These are phyloP conservation scores for Scaptomyza caliginosa DNA, from an alignment of 2,888 invertebrate species.

Conservation along the genomic window DNA sequence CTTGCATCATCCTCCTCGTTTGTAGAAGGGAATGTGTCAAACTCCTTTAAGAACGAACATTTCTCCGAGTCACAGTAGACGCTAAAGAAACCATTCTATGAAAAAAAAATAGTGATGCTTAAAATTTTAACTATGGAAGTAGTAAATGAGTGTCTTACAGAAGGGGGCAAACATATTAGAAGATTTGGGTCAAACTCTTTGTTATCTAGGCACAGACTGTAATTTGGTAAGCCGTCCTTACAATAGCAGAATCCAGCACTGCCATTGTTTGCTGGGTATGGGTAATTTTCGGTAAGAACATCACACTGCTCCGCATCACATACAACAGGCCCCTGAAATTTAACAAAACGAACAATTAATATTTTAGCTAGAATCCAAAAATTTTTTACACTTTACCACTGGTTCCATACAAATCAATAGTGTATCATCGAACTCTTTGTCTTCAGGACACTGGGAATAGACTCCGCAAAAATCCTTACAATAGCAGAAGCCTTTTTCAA, in stretches of 20 bases:
- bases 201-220: conserved; percentile 21
- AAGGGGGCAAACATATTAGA: neutral
- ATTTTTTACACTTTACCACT: conserved; percentile 11
- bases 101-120: neutral
- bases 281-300: conserved; percentile 1
- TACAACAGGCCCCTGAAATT: conserved; percentile 17
- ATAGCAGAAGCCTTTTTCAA: conserved; percentile 61
- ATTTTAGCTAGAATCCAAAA: neutral
- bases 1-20: conserved; percentile 23
- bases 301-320: conserved; percentile 38
- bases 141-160: conserved; percentile 11
- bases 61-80: conserved; percentile 23
- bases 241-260: conserved; percentile 71
- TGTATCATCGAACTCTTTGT: conserved; percentile 31
- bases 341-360: neutral
- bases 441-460: conserved; percentile 40
- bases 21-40: conserved; percentile 13
- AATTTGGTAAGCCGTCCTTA: conserved; percentile 21
- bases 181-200: neutral
- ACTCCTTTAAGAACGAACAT: conserved; percentile 11
- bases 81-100: conserved; percentile 9
- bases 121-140: neutral
- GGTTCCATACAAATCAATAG: conserved; percentile 18
- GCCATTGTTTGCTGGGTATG: conserved; percentile 38
- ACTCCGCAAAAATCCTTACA: conserved; percentile 50